Evolutionary conservation across 2,113 vertebrate genomes (phyloP).

Genomic region (Plectropomus leopardus): DNA sequence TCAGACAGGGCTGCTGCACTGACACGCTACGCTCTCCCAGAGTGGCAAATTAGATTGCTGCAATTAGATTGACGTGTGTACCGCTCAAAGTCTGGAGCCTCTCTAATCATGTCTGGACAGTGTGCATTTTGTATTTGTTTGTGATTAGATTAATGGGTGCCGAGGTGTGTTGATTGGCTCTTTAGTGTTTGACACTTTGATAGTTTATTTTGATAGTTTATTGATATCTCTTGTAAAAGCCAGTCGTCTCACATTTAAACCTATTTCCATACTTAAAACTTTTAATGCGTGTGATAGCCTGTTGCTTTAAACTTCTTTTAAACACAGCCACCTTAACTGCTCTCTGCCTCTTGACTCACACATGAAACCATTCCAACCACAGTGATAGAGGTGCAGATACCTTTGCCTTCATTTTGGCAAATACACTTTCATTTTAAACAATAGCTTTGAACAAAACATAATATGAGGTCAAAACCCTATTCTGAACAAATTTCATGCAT

Average conservation of each 20-base stretch:
- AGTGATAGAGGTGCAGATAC: too few species aligned
- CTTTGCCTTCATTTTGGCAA: too few species aligned
- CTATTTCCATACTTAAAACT: background rate
- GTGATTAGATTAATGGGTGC: slow-evolving; percentile 55
- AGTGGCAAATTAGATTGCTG: slow-evolving; percentile 73
- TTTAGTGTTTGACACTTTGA: slow-evolving; percentile 36
- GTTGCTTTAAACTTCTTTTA: background rate
- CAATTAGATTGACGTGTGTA: slow-evolving; percentile 72
- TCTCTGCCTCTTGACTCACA: background rate
- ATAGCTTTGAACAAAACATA: too few species aligned
- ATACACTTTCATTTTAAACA: too few species aligned
- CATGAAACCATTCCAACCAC: too few species aligned
- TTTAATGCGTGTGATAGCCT: background rate
- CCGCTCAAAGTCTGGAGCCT: slow-evolving; percentile 41
- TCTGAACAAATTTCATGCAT: too few species aligned
- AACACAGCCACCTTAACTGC: background rate
- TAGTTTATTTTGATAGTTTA: slow-evolving; percentile 36
- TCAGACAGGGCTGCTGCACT: slow-evolving; percentile 71
- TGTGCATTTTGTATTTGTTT: slow-evolving; percentile 47
- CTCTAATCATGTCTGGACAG: slow-evolving; percentile 60
- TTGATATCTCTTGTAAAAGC: slow-evolving; percentile 21
- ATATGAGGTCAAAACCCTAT: too few species aligned
- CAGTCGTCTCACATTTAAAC: slow-evolving; percentile 12
- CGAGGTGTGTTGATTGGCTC: slow-evolving; percentile 52
- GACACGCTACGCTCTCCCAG: slow-evolving; percentile 63